These are phyloP conservation scores for Scaptodrosophila latifasciaeformis DNA, from an alignment of 2,888 invertebrate genomes.

Conservation along the genomic window DNA sequence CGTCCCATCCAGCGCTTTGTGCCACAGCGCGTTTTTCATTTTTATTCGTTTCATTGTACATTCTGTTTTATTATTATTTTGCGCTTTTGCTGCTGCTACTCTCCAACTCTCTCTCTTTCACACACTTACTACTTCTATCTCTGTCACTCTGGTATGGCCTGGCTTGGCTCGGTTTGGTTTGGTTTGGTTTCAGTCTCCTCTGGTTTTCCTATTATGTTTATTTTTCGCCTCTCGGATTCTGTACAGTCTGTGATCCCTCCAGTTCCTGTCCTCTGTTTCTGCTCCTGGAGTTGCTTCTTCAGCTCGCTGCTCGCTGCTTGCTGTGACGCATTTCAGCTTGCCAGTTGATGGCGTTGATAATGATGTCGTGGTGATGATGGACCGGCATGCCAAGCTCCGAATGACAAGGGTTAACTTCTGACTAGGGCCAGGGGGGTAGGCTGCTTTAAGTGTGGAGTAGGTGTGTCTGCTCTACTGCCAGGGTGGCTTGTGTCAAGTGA, in stretches of 20 bases:
- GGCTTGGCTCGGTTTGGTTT: too few relatives aligned
- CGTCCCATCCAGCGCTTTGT: background rate
- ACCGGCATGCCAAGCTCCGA: conserved; percentile 38
- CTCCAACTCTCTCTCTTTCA: too few relatives aligned
- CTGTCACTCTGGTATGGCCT: too few relatives aligned
- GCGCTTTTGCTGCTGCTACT: conserved; percentile 55
- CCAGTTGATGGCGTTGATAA: conserved; percentile 62
- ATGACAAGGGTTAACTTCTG: too few relatives aligned
- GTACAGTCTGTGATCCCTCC: background rate
- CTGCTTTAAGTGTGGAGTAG: background rate
- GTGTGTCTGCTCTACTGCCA: conserved; percentile 10
- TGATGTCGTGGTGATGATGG: conserved; percentile 63
- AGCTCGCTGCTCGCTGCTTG: background rate
- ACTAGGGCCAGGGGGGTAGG: background rate
- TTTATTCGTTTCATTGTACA: conserved; percentile 68
- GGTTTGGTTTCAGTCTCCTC: background rate
- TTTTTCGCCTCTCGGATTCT: background rate
- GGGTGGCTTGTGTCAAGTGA: conserved; percentile 58
- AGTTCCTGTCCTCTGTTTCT: background rate
- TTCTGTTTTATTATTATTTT: conserved; percentile 47
- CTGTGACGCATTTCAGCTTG: conserved; percentile 36
- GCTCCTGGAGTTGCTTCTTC: conserved; percentile 33
- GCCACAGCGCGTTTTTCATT: conserved; percentile 60
- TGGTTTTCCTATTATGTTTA: background rate
- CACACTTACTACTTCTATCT: too few relatives aligned